Evolutionary conservation across 2,797 vertebrate species (phyloP).

Genomic region (Phylloscopus collybita): DNA sequence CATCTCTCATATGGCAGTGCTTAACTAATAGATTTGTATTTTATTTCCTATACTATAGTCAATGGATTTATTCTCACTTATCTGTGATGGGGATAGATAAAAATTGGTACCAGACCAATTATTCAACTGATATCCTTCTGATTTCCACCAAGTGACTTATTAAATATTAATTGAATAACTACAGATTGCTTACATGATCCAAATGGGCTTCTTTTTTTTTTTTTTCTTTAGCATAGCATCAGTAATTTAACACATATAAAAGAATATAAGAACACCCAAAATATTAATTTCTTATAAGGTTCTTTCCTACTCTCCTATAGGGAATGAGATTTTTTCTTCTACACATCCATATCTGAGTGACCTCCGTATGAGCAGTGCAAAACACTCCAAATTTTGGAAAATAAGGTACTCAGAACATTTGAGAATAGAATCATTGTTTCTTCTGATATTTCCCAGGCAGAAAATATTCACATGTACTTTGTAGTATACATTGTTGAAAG

Average conservation of each 20-base stretch:
- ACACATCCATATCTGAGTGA: not conserved
- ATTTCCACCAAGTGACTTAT: not conserved
- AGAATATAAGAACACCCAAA: not conserved
- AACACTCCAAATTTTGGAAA: not conserved
- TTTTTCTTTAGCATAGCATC: not conserved
- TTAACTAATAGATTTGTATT: not conserved
- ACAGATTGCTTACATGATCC: not conserved
- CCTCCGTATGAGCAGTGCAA: not conserved
- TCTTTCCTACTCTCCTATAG: not conserved
- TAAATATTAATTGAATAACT: conserved; percentile 5
- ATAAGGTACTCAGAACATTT: not conserved
- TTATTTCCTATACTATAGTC: not conserved
- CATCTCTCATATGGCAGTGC: not conserved
- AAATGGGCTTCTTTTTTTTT: not conserved
- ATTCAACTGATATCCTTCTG: not conserved
- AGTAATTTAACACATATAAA: not conserved
- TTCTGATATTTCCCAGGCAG: not conserved
- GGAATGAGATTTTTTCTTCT: not conserved
- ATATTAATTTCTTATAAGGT: not conserved
- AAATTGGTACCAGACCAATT: not conserved
- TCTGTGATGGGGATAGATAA: not conserved
- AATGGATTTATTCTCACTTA: not conserved
- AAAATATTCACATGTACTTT: not conserved
- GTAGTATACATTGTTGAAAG: not conserved
- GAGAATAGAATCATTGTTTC: not conserved